phyloP scores from a whole-genome alignment of 2,888 invertebrate genomes.

The Cataglyphis livida region DNA sequence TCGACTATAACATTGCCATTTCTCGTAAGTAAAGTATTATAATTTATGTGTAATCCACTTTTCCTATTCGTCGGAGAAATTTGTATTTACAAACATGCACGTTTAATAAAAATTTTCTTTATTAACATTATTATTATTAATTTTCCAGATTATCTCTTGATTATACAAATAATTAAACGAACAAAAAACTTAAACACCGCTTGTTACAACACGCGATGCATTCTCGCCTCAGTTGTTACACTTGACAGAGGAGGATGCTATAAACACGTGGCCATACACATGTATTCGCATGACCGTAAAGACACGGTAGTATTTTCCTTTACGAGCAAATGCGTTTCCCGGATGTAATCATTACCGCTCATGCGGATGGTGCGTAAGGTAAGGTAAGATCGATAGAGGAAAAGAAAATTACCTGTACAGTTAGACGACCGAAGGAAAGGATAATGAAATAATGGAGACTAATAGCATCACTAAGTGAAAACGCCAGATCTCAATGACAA shows the following conservation, averaged over 20 bases:
- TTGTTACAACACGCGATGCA: conserved; percentile 42
- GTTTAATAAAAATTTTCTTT: background rate
- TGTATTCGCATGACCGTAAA: conserved; percentile 62
- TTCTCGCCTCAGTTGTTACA: conserved; percentile 68
- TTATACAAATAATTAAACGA: background rate
- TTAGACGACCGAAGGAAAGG: conserved; percentile 75
- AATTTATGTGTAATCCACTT: background rate
- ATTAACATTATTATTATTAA: background rate
- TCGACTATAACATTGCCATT: background rate
- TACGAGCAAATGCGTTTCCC: conserved; percentile 69
- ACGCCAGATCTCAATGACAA: conserved; percentile 59
- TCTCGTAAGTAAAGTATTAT: background rate
- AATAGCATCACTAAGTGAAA: conserved; percentile 75
- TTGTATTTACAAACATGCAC: background rate
- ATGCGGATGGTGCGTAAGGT: conserved; percentile 40
- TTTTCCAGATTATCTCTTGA: background rate
- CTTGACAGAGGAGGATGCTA: conserved; percentile 63
- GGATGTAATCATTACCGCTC: conserved; percentile 68
- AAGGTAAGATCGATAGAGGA: conserved; percentile 39
- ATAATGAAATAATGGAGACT: conserved; percentile 73
- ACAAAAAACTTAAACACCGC: conserved; percentile 53
- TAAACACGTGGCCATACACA: conserved; percentile 58
- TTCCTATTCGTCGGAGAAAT: background rate
- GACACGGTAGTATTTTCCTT: conserved; percentile 56
- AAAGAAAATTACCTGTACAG: conserved; percentile 71